Base-by-base conservation (phyloP, 2,888 invertebrate genomes). In the Thumatha senex region DNA sequence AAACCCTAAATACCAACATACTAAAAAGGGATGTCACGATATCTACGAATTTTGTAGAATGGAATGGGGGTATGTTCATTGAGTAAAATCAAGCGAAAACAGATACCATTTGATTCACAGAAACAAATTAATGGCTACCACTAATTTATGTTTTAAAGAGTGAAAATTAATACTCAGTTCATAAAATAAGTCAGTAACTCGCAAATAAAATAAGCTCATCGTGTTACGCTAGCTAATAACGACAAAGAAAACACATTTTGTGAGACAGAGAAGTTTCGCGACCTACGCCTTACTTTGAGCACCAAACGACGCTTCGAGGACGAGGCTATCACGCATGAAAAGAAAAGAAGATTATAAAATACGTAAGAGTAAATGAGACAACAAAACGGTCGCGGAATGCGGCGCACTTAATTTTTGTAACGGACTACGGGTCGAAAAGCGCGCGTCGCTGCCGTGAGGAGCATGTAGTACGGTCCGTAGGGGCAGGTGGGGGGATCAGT, bases 381-480 rank as follows among this genome's bases (percentile, higher is more conserved):
- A 60, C 57, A 68, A 71, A 78, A 67, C 75, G 74, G 72, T 84
- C 73, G 83, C 86, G 89, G 89, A 89, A 89, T 89, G 89, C 83
- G 85, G 88, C 84, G 84, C 86, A 86, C 82, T 89, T 87, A 86
- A 89, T 89, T 89, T 89, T 90, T 89, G 87, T 90, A 90, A 90
- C 90, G 90, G 90, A 86, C 87, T 85, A 70, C 76, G 83, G 81
- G 83, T 88, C 86, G 85, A 87, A 88, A 89, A 85, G 87, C 86
- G 86, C 84, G 86, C 86, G 86, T 78, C 78, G 78, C 74, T 72
- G 76, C 66, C 76, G 75, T 77, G 82, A 80, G 81, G 80, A 81
- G 72, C 82, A 84, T 83, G 86, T 86, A 86, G 86, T 86, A 88
- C 82, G 82, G 78, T 56, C 62, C 65, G 72, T 68, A 67, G 70